These are phyloP conservation scores for Bembecia ichneumoniformis DNA, from an alignment of 2,888 invertebrate genomes.

Conservation along the genomic window DNA sequence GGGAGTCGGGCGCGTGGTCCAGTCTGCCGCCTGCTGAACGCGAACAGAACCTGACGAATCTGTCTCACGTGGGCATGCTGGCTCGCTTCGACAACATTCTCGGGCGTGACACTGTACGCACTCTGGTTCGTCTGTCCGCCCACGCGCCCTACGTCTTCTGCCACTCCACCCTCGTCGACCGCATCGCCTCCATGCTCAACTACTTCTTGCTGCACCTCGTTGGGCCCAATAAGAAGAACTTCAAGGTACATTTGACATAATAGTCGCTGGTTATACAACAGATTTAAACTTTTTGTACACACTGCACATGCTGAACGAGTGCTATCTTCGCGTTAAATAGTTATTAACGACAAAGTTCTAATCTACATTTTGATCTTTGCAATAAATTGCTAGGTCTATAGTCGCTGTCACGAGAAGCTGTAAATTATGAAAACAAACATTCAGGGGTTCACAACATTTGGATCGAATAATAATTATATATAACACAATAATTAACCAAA, in stretches of 20 bases:
- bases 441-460: too few species aligned
- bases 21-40: constrained; percentile 78
- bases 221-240: constrained; percentile 91
- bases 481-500: too few species aligned
- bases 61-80: constrained; percentile 84
- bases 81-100: constrained; percentile 94
- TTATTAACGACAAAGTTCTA: too few species aligned
- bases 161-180: constrained; percentile 91
- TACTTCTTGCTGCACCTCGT: constrained; percentile 92
- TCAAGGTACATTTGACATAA: constrained; percentile 87
- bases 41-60: constrained; percentile 78
- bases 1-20: constrained; percentile 84
- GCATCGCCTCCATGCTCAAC: constrained; percentile 95
- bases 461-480: too few species aligned
- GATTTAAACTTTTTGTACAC: too few species aligned
- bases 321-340: too few species aligned
- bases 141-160: constrained; percentile 87
- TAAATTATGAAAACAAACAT: too few species aligned
- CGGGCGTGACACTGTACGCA: constrained; percentile 89
- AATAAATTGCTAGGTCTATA: too few species aligned
- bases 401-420: too few species aligned
- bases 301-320: too few species aligned
- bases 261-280: too few species aligned
- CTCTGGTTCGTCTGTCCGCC: constrained; percentile 83
- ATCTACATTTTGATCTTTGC: too few species aligned